Base-by-base conservation (phyloP, 2,888 invertebrate genomes). In the Unio pictorum region DNA sequence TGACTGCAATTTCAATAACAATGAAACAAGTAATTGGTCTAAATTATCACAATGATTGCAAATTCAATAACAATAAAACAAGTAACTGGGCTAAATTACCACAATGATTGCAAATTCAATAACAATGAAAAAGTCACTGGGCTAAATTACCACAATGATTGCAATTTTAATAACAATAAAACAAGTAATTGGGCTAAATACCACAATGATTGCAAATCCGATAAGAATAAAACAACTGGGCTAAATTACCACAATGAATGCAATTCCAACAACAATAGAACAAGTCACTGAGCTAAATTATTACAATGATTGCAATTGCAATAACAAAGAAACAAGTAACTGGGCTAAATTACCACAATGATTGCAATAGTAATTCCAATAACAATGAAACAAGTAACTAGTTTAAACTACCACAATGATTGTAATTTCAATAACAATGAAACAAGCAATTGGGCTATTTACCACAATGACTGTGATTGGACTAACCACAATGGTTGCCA, bases 21-120 rank as follows among this genome's bases (percentile, higher is more conserved):
- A 23, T 23, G 23, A 23, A 23, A 45, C 8, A 45, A 45, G 45
- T 11, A 45, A 45, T 3, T 45, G 45, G 45, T 8, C 45, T 20
- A 30, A 77, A 84, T 79, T 69, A 88, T 88, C 64, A 78, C 72
- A 18, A 91, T 70, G 8, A 89, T n/a, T 17, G 91, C 91, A 8
- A 90, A 78, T 57, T 92, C 92, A 72, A 92, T 89, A 57, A 92
- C 68, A 30, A 89, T 87, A 0, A 99, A 99, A 66, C 94, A 94
- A 45, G 23, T 23, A 23, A 23, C 11, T 2, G 1, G 45, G 3
- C 45, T 20, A 30, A 77, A 85, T 79, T 69, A 88, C 88, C 64
- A 77, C 72, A 18, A 91, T 69, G 8, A 89, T n/a, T 11, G 91
- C 91, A 8, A 17, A 86, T 78, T 57, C 92, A 71, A 92, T 89